Percentiles rank a stretch among this genome's conserved stretches.
These are phyloP conservation scores for Chironomus tepperi DNA, from an alignment of 1,140 invertebrate genomes.

Conservation along the genomic window DNA sequence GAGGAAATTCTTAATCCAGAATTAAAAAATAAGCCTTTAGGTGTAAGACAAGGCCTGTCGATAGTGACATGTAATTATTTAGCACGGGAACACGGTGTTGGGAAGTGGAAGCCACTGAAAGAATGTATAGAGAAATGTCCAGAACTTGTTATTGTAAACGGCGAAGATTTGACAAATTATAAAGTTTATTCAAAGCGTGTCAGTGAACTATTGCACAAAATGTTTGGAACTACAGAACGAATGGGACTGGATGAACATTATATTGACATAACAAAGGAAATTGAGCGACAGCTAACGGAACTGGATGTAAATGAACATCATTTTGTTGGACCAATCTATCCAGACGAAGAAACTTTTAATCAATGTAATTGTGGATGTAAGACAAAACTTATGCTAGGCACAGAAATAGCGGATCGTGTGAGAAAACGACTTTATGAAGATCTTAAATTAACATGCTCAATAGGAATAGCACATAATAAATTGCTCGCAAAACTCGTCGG, in stretches of 20 bases:
- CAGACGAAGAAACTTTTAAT: slow-evolving; percentile 40
- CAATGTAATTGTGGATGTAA: slow-evolving; percentile 63
- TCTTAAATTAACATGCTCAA: slow-evolving; percentile 66
- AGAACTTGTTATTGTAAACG: slow-evolving; percentile 56
- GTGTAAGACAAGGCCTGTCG: slow-evolving; percentile 69
- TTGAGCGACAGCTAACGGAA: slow-evolving; percentile 44
- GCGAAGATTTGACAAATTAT: slow-evolving; percentile 67
- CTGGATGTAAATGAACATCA: slow-evolving; percentile 29
- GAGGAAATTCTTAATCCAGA: slow-evolving; percentile 62
- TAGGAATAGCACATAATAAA: slow-evolving; percentile 76
- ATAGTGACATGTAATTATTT: slow-evolving; percentile 74
- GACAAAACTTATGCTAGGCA: slow-evolving; percentile 52
- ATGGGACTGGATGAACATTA: slow-evolving; percentile 74
- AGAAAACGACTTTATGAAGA: slow-evolving; percentile 53
- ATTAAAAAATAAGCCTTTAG: slow-evolving; percentile 53
- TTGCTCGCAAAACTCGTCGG: slow-evolving; percentile 69
- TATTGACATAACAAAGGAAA: slow-evolving; percentile 61
- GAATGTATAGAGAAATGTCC: slow-evolving; percentile 61
- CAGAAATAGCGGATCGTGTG: slow-evolving; percentile 60
- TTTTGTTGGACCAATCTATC: slow-evolving; percentile 48
- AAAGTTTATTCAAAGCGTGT: slow-evolving; percentile 60
- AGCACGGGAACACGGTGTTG: slow-evolving; percentile 58
- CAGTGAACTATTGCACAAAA: slow-evolving; percentile 53
- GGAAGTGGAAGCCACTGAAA: slow-evolving; percentile 61
- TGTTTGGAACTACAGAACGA: slow-evolving; percentile 60